These are phyloP conservation scores for Manis pentadactyla DNA, from an alignment of 2,797 vertebrate genomes.

Conservation along the genomic window DNA sequence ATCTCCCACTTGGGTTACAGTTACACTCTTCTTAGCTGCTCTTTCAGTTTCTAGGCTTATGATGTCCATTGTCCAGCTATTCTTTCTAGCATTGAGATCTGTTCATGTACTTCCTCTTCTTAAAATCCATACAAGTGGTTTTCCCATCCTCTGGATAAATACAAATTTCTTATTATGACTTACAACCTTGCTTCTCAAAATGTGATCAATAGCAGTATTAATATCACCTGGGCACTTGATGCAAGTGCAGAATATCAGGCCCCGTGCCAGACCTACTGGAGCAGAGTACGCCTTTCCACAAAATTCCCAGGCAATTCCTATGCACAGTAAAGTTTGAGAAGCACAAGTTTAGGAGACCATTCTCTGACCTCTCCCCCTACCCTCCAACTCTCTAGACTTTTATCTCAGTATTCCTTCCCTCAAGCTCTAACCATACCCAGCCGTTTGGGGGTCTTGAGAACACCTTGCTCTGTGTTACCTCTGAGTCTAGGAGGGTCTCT, in stretches of 20 bases:
- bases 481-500: not conserved
- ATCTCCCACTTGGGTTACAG: not conserved
- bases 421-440: not conserved
- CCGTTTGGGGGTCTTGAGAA: not conserved
- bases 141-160: not conserved
- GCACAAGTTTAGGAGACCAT: not conserved
- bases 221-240: not conserved
- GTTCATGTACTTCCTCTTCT: not conserved
- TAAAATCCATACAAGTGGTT: not conserved
- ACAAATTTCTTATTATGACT: not conserved
- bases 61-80: not conserved
- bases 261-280: not conserved
- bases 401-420: not conserved
- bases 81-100: not conserved
- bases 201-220: not conserved
- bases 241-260: not conserved
- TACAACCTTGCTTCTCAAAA: not conserved
- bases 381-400: not conserved
- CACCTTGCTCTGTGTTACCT: not conserved
- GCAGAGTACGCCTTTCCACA: not conserved
- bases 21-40: not conserved
- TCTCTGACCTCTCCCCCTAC: not conserved
- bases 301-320: not conserved
- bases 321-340: not conserved
- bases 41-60: not conserved